These are phyloP conservation scores for Archips crataeganus DNA, from an alignment of 2,888 invertebrate species.

Conservation along the genomic window DNA sequence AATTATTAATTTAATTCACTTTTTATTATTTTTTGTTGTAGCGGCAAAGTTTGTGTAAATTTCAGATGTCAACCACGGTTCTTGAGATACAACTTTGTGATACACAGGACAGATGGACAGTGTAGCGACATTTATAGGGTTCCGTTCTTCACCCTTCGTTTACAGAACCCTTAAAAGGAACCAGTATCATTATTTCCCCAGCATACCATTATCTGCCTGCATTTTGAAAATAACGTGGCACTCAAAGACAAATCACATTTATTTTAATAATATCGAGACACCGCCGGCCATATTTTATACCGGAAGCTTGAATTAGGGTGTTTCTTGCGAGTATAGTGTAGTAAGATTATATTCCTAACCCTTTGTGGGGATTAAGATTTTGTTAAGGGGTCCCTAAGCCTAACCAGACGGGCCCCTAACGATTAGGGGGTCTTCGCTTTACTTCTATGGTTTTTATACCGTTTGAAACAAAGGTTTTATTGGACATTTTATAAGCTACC, in stretches of 20 bases:
- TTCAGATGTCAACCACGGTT: too few species aligned
- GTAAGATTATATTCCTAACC: slow-evolving; percentile 85
- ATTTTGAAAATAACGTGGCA: slow-evolving; percentile 9
- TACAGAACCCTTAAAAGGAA: neutral
- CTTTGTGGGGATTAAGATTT: slow-evolving; percentile 86
- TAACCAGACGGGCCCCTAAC: slow-evolving; percentile 71
- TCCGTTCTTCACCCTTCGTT: too few species aligned
- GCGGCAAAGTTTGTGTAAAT: too few species aligned
- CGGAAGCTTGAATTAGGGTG: slow-evolving; percentile 74
- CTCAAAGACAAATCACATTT: slow-evolving; percentile 17
- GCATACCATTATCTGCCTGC: neutral
- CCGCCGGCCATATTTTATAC: slow-evolving; percentile 66
- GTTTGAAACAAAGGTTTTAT: slow-evolving; percentile 59
- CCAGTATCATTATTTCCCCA: neutral
- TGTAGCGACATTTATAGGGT: too few species aligned
- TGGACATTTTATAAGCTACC: slow-evolving; percentile 31
- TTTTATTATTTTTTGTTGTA: too few species aligned
- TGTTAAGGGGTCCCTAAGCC: slow-evolving; percentile 81
- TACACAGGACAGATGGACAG: too few species aligned
- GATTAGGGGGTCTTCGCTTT: slow-evolving; percentile 68
- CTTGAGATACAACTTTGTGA: too few species aligned
- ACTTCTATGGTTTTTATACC: slow-evolving; percentile 80
- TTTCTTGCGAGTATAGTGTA: slow-evolving; percentile 81
- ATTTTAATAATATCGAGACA: slow-evolving; percentile 37
- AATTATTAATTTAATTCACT: too few species aligned